These are phyloP conservation scores for Gymnogyps californianus DNA, from an alignment of 2,113 vertebrate species.

Conservation along the genomic window DNA sequence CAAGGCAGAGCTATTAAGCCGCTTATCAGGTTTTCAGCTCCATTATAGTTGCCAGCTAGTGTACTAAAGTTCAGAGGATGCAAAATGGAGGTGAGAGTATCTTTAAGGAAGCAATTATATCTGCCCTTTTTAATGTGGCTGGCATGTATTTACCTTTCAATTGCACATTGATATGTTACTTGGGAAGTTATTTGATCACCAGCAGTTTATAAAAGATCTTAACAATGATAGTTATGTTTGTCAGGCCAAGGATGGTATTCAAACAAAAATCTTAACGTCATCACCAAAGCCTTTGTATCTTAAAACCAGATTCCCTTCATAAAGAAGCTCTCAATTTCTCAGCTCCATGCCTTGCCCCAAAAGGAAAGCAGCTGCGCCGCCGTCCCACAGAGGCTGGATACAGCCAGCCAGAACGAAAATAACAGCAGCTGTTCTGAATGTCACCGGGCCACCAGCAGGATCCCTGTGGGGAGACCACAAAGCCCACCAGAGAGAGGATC, in stretches of 20 bases:
- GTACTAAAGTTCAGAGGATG: background rate
- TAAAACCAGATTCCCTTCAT: background rate
- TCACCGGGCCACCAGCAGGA: background rate
- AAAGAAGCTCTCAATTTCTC: background rate
- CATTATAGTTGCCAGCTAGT: background rate
- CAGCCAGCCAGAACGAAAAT: background rate
- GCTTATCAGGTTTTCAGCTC: background rate
- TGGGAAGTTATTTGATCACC: background rate
- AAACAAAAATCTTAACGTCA: background rate
- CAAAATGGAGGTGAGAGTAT: background rate
- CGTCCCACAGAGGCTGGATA: background rate
- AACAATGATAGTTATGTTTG: background rate
- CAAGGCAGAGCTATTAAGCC: background rate
- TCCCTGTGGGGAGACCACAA: background rate
- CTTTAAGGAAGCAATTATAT: background rate
- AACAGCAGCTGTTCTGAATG: conserved; percentile 21
- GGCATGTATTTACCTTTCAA: background rate
- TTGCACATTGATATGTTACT: background rate
- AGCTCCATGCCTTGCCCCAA: background rate
- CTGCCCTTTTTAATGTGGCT: background rate
- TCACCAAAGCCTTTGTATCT: background rate
- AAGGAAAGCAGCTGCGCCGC: background rate
- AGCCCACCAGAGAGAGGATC: background rate
- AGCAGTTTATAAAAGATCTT: background rate
- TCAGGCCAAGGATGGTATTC: background rate